Evolutionary conservation across 2,888 invertebrate genomes (phyloP).

Genomic region (Drosophila tanythrix): DNA sequence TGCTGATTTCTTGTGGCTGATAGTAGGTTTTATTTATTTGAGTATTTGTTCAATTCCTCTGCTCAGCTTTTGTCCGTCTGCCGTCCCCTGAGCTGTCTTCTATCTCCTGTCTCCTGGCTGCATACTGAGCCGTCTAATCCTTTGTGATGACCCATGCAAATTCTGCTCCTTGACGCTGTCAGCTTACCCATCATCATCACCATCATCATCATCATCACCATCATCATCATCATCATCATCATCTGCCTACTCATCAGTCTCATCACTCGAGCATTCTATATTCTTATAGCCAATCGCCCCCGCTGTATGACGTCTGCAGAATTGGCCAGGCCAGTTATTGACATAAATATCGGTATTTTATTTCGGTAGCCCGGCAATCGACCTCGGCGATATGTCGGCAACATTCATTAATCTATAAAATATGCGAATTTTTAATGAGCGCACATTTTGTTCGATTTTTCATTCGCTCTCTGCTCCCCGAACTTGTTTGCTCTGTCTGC

Average conservation of each 20-base stretch:
- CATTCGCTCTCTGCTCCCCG: constrained; percentile 39
- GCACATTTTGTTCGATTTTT: constrained; percentile 80
- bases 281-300: constrained; percentile 32
- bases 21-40: constrained; percentile 74
- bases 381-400: constrained; percentile 67
- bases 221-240: constrained; percentile 46
- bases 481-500: constrained; percentile 57
- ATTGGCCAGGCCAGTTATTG: constrained; percentile 21
- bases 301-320: constrained; percentile 37
- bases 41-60: constrained; percentile 43
- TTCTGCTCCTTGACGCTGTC: constrained; percentile 46
- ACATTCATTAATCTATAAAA: constrained; percentile 81
- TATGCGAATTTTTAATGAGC: constrained; percentile 82
- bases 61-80: constrained; percentile 1
- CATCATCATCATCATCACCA: too few species aligned
- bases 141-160: constrained; percentile 63
- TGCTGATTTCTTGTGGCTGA: constrained; percentile 75
- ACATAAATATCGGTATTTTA: constrained; percentile 76
- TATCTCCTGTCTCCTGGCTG: constrained; percentile 6
- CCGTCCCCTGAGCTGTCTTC: not conserved
- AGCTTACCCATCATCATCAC: constrained; percentile 35
- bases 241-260: constrained; percentile 27
- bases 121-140: constrained; percentile 49
- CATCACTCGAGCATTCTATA: constrained; percentile 6
- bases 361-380: constrained; percentile 73